phyloP scores from a whole-genome alignment of 2,113 vertebrate genomes.

The Hystrix brachyura region DNA sequence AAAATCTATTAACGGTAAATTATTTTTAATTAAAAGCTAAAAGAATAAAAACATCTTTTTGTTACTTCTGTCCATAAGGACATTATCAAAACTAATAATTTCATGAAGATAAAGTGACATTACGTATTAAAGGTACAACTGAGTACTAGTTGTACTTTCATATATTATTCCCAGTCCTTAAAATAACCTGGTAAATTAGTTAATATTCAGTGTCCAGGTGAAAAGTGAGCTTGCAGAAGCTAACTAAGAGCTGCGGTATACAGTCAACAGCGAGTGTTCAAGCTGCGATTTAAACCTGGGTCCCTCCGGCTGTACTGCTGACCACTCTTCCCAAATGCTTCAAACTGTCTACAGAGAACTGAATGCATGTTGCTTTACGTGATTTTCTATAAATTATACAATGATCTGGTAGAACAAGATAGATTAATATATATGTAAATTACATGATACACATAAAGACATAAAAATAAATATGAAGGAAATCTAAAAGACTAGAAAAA shows the following conservation, averaged over 20 bases:
- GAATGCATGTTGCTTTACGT: background rate
- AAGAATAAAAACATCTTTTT: slow-evolving; percentile 20
- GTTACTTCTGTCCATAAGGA: background rate
- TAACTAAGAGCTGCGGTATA: background rate
- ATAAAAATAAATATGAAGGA: slow-evolving; percentile 43
- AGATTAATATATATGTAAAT: background rate
- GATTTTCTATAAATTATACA: slow-evolving; percentile 36
- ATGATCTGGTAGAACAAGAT: slow-evolving; percentile 9
- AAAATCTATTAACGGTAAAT: slow-evolving; percentile 2
- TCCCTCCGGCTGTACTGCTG: background rate
- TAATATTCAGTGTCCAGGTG: slow-evolving; percentile 17
- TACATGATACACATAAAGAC: background rate
- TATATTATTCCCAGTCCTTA: background rate
- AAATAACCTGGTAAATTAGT: slow-evolving; percentile 51
- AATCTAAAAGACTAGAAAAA: slow-evolving; percentile 45
- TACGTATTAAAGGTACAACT: slow-evolving; percentile 38
- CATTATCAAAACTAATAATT: slow-evolving; percentile 42
- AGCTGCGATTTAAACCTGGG: background rate
- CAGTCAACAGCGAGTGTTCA: background rate
- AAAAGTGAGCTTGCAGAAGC: background rate
- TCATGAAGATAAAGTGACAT: slow-evolving; percentile 30
- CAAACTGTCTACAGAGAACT: background rate
- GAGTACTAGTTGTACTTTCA: background rate
- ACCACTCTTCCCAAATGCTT: background rate
- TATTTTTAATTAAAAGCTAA: slow-evolving; percentile 44